A percentile compares a stretch with the other conserved stretches of the same genome.
phyloP scores from a whole-genome alignment of 1,140 invertebrate species.

The Cydia fagiglandana region DNA sequence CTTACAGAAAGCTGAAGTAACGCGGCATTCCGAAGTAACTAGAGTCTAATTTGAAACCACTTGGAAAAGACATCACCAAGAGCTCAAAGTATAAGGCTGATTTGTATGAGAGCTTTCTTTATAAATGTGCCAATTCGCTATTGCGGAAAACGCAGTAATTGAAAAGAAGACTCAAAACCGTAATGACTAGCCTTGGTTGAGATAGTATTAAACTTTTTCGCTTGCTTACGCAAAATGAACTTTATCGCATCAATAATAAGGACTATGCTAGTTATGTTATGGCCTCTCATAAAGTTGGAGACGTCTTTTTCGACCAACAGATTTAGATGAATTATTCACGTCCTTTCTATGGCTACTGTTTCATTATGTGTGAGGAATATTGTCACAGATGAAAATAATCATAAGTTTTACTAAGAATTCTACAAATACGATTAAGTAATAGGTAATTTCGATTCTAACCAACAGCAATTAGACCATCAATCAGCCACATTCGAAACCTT shows the following conservation, averaged over 20 bases:
- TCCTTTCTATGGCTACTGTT: slow-evolving; percentile 34
- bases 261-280: slow-evolving; percentile 22
- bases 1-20: too few relatives aligned
- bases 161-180: slow-evolving; percentile 17
- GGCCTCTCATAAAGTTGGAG: slow-evolving; percentile 26
- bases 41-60: neutral
- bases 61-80: neutral
- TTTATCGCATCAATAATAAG: slow-evolving; percentile 39
- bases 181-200: neutral
- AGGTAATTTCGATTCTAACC: neutral
- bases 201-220: slow-evolving; percentile 20
- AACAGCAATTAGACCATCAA: neutral
- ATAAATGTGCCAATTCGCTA: slow-evolving; percentile 26
- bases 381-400: neutral
- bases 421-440: neutral
- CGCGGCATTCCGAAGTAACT: too few relatives aligned
- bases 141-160: slow-evolving; percentile 21
- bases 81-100: neutral
- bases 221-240: slow-evolving; percentile 41
- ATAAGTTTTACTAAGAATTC: neutral
- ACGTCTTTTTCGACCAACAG: slow-evolving; percentile 34
- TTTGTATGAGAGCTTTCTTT: slow-evolving; percentile 6
- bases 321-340: slow-evolving; percentile 52
- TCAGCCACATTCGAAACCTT: neutral
- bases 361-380: neutral